A percentile compares a stretch with the other conserved stretches of the same genome.
These are phyloP conservation scores for Agrenia bidenticulata DNA, from an alignment of 2,888 invertebrate genomes.

Conservation along the genomic window DNA sequence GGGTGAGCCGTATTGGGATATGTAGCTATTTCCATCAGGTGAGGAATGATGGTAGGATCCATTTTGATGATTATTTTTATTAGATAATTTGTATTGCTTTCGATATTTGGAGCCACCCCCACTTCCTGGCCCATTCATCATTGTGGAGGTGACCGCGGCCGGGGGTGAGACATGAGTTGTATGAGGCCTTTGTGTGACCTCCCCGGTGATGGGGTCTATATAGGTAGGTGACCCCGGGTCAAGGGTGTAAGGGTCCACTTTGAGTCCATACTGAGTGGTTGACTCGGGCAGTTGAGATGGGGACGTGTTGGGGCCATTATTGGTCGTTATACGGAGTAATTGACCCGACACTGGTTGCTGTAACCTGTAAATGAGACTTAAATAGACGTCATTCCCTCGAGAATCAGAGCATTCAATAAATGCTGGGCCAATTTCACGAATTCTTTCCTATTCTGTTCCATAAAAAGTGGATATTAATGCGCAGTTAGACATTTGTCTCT, in stretches of 20 bases:
- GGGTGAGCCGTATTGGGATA: slow-evolving; percentile 6
- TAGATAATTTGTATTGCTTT: slow-evolving; percentile 23
- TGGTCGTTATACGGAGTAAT: slow-evolving; percentile 34
- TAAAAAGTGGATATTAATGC: too few relatives aligned
- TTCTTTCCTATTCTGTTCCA: too few relatives aligned
- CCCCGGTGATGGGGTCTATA: slow-evolving; percentile 41
- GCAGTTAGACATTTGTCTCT: too few relatives aligned
- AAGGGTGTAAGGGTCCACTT: slow-evolving; percentile 52
- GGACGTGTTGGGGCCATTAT: slow-evolving; percentile 42
- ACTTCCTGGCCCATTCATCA: slow-evolving; percentile 30
- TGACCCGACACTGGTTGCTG: slow-evolving; percentile 37
- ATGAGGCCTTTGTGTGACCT: slow-evolving; percentile 49
- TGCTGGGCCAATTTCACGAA: too few relatives aligned
- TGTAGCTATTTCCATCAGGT: neutral
- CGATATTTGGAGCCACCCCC: slow-evolving; percentile 4
- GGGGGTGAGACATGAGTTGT: slow-evolving; percentile 52
- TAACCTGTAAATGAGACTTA: slow-evolving; percentile 48
- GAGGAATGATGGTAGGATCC: neutral
- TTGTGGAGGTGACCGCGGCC: slow-evolving; percentile 49
- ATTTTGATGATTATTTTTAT: neutral
- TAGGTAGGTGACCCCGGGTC: slow-evolving; percentile 50
- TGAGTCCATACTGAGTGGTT: slow-evolving; percentile 50
- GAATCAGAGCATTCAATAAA: slow-evolving; percentile 12
- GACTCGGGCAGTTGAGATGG: slow-evolving; percentile 51
- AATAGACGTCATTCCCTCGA: slow-evolving; percentile 41